phyloP scores from a whole-genome alignment of 2,888 invertebrate species.

The Pocota personata region DNA sequence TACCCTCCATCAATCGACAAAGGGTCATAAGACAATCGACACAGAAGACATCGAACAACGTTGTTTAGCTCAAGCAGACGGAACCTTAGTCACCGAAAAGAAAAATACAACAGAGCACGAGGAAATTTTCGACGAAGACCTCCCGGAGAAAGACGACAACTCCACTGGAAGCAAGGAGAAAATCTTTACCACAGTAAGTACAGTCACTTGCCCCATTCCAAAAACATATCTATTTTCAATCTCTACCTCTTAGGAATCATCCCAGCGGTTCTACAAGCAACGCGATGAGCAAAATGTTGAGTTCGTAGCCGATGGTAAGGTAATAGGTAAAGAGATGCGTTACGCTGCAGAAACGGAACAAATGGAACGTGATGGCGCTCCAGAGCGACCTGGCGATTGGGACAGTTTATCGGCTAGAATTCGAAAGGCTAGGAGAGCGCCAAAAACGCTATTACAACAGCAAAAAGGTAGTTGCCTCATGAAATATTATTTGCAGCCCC shows the following conservation, averaged over 20 bases:
- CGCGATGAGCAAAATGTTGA: conserved; percentile 93
- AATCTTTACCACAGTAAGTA: conserved; percentile 79
- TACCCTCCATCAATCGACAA: conserved; percentile 89
- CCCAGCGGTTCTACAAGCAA: conserved; percentile 87
- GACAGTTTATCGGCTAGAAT: conserved; percentile 91
- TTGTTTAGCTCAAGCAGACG: conserved; percentile 91
- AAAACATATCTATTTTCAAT: neutral
- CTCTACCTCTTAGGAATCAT: conserved; percentile 82
- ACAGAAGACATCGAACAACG: conserved; percentile 92
- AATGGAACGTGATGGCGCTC: conserved; percentile 87
- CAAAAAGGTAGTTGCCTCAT: conserved; percentile 83
- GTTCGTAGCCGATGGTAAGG: conserved; percentile 91
- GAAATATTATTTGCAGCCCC: neutral
- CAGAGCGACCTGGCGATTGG: conserved; percentile 89
- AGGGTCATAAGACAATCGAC: conserved; percentile 91
- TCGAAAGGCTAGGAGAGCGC: conserved; percentile 86
- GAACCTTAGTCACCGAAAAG: conserved; percentile 93
- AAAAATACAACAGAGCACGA: conserved; percentile 93
- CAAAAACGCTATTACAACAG: conserved; percentile 82
- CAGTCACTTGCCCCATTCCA: too few relatives aligned
- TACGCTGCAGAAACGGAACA: conserved; percentile 92
- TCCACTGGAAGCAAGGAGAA: conserved; percentile 80
- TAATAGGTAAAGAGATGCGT: conserved; percentile 91
- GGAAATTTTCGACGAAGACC: conserved; percentile 91
- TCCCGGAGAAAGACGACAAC: conserved; percentile 86